A percentile compares a stretch with the other conserved stretches of the same genome.
Evolutionary conservation across 2,113 vertebrate species (phyloP).

Genomic region (Tachysurus fulvidraco): DNA sequence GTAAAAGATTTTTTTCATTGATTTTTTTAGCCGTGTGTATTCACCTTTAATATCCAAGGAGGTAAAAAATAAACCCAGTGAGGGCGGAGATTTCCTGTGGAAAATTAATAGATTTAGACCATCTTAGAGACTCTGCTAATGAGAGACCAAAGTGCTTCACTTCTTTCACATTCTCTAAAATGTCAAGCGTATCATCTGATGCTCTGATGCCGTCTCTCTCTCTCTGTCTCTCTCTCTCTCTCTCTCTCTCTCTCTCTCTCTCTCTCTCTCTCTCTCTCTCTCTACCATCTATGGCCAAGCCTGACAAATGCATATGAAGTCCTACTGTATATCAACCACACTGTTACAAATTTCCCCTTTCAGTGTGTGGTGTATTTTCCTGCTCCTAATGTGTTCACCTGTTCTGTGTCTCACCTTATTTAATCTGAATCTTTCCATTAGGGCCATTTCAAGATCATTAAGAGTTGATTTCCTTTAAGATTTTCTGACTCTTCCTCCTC

Average conservation of each 20-base stretch:
- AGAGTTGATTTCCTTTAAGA: background rate
- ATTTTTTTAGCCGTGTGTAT: background rate
- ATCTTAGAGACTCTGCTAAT: constrained; percentile 5
- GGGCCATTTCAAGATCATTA: background rate
- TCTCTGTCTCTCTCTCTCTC: no score
- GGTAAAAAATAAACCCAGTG: background rate
- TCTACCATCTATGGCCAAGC: background rate
- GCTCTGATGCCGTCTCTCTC: no score
- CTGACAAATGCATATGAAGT: background rate
- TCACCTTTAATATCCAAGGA: background rate
- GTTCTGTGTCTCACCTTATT: background rate
- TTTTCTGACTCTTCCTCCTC: background rate
- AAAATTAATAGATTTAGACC: background rate
- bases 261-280: no score
- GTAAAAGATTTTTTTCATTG: background rate
- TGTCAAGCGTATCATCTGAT: constrained; percentile 39
- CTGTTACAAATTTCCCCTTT: background rate
- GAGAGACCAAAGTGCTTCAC: constrained; percentile 56
- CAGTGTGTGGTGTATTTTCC: background rate
- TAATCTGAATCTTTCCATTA: background rate
- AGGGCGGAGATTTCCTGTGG: background rate
- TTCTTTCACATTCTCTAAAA: constrained; percentile 61
- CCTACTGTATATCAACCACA: background rate
- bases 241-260: no score
- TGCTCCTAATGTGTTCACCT: background rate